These are phyloP conservation scores for Poecilus cupreus DNA, from an alignment of 2,888 invertebrate genomes.

Conservation along the genomic window DNA sequence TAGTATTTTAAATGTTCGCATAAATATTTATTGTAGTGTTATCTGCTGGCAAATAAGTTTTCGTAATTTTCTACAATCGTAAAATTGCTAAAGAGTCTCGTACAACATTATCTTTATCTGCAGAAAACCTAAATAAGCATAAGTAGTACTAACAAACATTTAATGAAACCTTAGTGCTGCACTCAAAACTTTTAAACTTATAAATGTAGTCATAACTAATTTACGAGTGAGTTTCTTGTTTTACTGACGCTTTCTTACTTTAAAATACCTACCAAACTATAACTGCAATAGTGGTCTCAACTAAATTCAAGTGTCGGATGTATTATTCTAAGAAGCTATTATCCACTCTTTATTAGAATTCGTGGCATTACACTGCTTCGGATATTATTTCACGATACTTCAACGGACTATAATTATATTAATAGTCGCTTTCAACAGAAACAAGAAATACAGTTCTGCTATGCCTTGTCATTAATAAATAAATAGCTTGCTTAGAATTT, in stretches of 20 bases:
- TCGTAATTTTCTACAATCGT: too few relatives aligned
- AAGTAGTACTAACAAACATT: too few relatives aligned
- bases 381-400: slow-evolving; percentile 19
- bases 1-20: too few relatives aligned
- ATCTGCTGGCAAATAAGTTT: too few relatives aligned
- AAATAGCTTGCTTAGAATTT: too few relatives aligned
- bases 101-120: too few relatives aligned
- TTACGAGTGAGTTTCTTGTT: background rate
- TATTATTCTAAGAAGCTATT: slow-evolving; percentile 33
- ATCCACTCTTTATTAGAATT: slow-evolving; percentile 4
- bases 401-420: slow-evolving; percentile 10
- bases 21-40: too few relatives aligned
- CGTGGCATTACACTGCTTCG: too few relatives aligned
- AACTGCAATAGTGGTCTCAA: slow-evolving; percentile 2
- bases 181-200: too few relatives aligned
- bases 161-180: too few relatives aligned
- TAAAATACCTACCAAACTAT: slow-evolving; percentile 18
- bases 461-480: background rate
- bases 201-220: background rate
- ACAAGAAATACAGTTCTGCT: background rate
- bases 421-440: background rate
- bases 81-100: too few relatives aligned
- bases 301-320: background rate
- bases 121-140: too few relatives aligned
- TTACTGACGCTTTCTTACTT: background rate